phyloP scores from a whole-genome alignment of 2,888 invertebrate species.

The Agapetus fuscipes region DNA sequence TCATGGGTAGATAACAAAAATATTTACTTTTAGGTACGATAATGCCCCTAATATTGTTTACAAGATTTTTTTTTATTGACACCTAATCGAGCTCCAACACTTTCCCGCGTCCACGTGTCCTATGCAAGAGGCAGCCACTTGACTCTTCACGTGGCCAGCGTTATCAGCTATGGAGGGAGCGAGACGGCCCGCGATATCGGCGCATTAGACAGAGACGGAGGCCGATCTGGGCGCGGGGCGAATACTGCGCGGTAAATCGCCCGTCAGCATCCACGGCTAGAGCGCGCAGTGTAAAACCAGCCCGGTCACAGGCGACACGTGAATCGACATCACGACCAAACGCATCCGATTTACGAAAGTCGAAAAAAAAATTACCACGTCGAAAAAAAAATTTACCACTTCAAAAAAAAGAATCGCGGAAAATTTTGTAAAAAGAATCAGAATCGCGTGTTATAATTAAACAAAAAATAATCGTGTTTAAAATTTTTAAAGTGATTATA shows the following conservation, averaged over 20 bases:
- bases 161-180: slow-evolving; percentile 20
- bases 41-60: no score
- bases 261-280: slow-evolving; percentile 40
- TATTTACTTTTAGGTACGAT: no score
- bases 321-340: slow-evolving; percentile 32
- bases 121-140: neutral
- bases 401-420: neutral
- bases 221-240: slow-evolving; percentile 32
- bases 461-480: no score
- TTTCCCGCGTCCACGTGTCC: neutral
- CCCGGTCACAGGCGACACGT: slow-evolving; percentile 42
- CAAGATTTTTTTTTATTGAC: no score
- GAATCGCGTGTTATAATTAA: no score
- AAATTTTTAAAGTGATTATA: no score
- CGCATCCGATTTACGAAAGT: neutral
- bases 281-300: slow-evolving; percentile 15
- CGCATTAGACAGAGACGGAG: slow-evolving; percentile 30
- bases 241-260: slow-evolving; percentile 48
- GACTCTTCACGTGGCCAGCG: slow-evolving; percentile 11
- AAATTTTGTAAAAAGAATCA: no score
- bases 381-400: slow-evolving; percentile 27
- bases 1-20: no score
- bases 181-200: slow-evolving; percentile 26
- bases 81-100: no score
- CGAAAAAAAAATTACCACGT: slow-evolving; percentile 21